Base-by-base conservation (phyloP, 1,140 invertebrate species). In the Drosophila lini region DNA sequence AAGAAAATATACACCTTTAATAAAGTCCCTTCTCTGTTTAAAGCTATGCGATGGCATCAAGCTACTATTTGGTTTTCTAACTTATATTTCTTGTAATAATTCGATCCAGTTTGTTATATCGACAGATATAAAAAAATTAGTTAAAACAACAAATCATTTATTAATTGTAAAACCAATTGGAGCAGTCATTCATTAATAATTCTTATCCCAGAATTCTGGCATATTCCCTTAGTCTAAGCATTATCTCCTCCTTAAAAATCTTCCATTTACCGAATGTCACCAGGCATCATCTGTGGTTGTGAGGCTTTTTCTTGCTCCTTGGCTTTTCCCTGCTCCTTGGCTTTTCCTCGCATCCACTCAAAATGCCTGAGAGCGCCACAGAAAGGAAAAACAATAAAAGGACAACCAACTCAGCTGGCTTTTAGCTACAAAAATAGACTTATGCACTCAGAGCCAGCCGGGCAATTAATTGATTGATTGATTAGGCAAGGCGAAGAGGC, bases 401-500 rank as follows among this genome's bases (percentile, higher is more conserved):
- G 25, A 74, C 70, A 76, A 67, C 32, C 34, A 22, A 55, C 34
- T 55, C 25, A 42, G 40, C 56, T 76, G 62, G 73, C 74, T 77
- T 76, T 77, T 55, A 76, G 74, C 73, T 42, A 76, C 25, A 77
- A 77, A 76, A 77, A 77, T 76, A 77, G 55, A 60, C 73, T 77
- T 77, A 76, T 67, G 56, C 63, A 68, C 62, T 77, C 62, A 56
- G 59, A 76, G 74, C 41, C 56, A 76, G 53, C 42, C 45, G 58
- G 58, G 25, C 64, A 70, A 67, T 67, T 77, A 77, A 77, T 77
- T 77, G 74, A 77, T 77, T 77, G 74, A 77, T 77, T 77, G 74
- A 77, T 77, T 76, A 77, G 73, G 13, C 73, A 59, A 59, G 45
- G n/a, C 41, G 53, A 67, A 52, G 44, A 48, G 59, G 60, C 47